Evolutionary conservation across 2,797 vertebrate species (phyloP).

Genomic region (Rhinogobio ventralis): DNA sequence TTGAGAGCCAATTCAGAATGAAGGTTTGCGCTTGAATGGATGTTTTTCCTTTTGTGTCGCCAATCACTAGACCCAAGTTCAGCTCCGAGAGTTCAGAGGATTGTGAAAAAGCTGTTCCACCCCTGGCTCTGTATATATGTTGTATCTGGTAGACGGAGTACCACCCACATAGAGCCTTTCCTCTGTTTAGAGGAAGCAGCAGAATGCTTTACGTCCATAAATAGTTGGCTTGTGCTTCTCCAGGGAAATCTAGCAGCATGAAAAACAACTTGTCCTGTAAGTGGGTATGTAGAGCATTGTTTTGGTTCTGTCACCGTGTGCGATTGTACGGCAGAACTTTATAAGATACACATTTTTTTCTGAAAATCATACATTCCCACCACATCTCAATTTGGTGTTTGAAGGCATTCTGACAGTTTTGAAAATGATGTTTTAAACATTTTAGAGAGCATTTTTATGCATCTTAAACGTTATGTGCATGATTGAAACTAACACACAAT

Average conservation of each 20-base stretch:
- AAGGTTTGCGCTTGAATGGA: background rate
- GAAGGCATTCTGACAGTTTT: too few species aligned
- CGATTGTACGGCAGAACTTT: background rate
- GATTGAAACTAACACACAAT: too few species aligned
- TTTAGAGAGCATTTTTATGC: too few species aligned
- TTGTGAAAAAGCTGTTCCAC: slow-evolving; percentile 22
- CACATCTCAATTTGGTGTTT: too few species aligned
- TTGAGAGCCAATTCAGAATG: background rate
- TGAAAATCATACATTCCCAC: too few species aligned
- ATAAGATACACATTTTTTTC: too few species aligned
- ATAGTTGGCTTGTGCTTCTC: slow-evolving; percentile 55
- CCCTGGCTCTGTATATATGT: slow-evolving; percentile 46
- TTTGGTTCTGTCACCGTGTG: background rate
- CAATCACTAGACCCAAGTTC: background rate
- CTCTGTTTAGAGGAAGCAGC: slow-evolving; percentile 58
- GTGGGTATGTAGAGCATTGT: slow-evolving; percentile 30
- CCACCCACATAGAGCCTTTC: slow-evolving; percentile 61
- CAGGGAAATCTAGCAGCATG: slow-evolving; percentile 43
- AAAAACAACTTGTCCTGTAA: slow-evolving; percentile 48
- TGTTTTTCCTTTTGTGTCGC: background rate
- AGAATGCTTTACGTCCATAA: slow-evolving; percentile 56
- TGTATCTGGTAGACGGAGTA: slow-evolving; percentile 52
- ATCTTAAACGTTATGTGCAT: too few species aligned
- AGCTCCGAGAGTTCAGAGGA: slow-evolving; percentile 25
- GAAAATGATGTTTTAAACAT: too few species aligned